Base-by-base conservation (phyloP, 2,113 vertebrate species). In the Salvelinus fontinalis region DNA sequence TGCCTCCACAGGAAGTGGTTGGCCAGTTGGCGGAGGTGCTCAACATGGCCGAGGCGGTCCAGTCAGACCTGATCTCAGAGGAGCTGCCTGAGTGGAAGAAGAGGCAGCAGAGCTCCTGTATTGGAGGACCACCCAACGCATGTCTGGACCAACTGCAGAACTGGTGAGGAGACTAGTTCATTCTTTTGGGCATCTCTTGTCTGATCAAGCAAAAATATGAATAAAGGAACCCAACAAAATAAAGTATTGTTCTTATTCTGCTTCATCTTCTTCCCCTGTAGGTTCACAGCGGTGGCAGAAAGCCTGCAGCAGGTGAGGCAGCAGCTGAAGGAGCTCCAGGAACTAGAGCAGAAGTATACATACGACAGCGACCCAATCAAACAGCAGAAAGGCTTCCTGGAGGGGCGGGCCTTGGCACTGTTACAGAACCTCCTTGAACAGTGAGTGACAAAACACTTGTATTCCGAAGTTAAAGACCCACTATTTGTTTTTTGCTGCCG, bases 61-160 rank as follows among this genome's bases (percentile, higher is more conserved):
- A 96, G 83, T 90, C 89, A 0, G 94, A 94, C 71, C 92, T 99
- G 79, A 95, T 99, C 83, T 91, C 90, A 0, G 94, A 97, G 16
- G 98, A 99, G 83, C 92, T 99, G 71, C 94, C 95, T 0, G 97
- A 99, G 39, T 99, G 98, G 98, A 99, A 96, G 80, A 93, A 87
- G 34, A 92, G 97, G n/a, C 98, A 99, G 69, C 97, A 99, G 93
- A 97, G 95, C 22, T 96, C 96, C 22, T 99, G 98, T 14, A 99
- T 99, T 7, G 98, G 97, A 0, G 97, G 97, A 0, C 95, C 97
- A 0, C 97, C 97, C 81, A 99, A 99, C 0, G 95, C 97, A 60
- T 99, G 98, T 73, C 93, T 99, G 1, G 97, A 99, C 88, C 97
- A 99, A 86, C 93, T 99, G 59, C 97, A 99, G 91, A 96, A 91